Base-by-base conservation (phyloP, 2,113 vertebrate genomes). In the Oreochromis niloticus region DNA sequence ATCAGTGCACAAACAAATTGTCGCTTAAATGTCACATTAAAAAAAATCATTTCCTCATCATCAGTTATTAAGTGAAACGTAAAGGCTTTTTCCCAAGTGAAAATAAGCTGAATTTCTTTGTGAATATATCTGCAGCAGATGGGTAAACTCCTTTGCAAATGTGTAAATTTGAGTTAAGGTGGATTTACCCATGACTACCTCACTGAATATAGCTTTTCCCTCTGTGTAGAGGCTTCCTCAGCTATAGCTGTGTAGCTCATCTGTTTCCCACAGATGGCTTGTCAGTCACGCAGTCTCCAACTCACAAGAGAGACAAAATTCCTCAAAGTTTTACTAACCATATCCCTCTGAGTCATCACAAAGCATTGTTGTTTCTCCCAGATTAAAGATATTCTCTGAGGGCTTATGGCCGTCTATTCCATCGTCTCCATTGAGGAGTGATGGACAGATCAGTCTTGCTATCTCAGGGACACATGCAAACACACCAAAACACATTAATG, bases 211-310 rank as follows among this genome's bases (percentile, higher is more conserved):
- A 89, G 87, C 88, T 32, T 75, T 75, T 86, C 81, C 61, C 66
- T 91, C 73, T 84, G 78, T 85, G 88, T 55, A 59, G 27, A 83
- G 79, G 55, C 81, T 91, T 85, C 82, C 78, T 88, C 66, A 54
- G 86, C 82, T 88, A 79, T 82, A 50, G 80, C 79, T 61, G 75
- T 71, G 84, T 50, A 9, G 73, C 86, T 94, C 92, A 78, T 92
- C 88, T 89, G 83, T 93, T 91, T 92, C 66, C 80, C 93, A 80
- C 93, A 91, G 91, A 95, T 92, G 89, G 91, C 92, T 87, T 92
- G 88, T 93, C 93, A 89, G 50, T 93, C 90, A 87, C 14, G 66
- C 32, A 59, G 78, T 84, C 85, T 80, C 68, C 59, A 84, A 84
- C 71, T 83, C 89, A 87, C 57, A 79, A 86, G 88, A 88, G 91